Percentiles rank a stretch among this genome's conserved stretches.
Evolutionary conservation across 35 echinoderm and acorn worm species (phyloP).

Genomic region (Heliocidaris erythrogramma): DNA sequence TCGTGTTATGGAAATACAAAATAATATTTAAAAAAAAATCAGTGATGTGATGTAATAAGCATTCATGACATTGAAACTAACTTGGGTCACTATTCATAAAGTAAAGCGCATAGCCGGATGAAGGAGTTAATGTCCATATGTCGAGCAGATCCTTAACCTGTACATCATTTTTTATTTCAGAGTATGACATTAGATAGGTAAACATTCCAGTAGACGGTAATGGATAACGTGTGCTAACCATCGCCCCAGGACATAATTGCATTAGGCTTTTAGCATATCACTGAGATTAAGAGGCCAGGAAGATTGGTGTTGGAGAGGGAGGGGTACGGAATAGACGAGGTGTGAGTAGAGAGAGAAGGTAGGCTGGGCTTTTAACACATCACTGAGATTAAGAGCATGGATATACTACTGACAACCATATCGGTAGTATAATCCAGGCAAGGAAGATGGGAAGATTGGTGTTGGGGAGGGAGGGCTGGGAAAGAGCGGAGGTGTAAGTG

Average conservation of each 20-base stretch:
- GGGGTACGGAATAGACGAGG: background rate
- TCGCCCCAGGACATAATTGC: background rate
- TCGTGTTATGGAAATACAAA: background rate
- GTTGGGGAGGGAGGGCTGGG: too few relatives aligned
- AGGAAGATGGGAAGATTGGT: too few relatives aligned
- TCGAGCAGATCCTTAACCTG: background rate
- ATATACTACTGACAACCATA: too few relatives aligned
- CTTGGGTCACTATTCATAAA: background rate
- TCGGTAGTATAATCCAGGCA: too few relatives aligned
- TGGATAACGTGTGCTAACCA: background rate
- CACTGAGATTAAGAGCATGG: too few relatives aligned
- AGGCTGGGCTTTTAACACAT: background rate
- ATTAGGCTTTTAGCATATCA: constrained; percentile 8
- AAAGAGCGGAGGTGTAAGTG: too few relatives aligned
- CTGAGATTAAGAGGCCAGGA: background rate
- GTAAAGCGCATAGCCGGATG: background rate
- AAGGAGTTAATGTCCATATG: background rate
- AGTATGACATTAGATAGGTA: background rate
- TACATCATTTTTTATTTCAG: background rate
- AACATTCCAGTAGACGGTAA: background rate
- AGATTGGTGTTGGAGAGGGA: background rate
- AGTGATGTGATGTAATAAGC: background rate
- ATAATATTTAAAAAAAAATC: background rate
- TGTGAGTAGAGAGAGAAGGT: background rate
- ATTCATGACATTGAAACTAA: background rate